phyloP scores from a whole-genome alignment of 2,888 invertebrate species.

The Trichogramma dendrolimi region DNA sequence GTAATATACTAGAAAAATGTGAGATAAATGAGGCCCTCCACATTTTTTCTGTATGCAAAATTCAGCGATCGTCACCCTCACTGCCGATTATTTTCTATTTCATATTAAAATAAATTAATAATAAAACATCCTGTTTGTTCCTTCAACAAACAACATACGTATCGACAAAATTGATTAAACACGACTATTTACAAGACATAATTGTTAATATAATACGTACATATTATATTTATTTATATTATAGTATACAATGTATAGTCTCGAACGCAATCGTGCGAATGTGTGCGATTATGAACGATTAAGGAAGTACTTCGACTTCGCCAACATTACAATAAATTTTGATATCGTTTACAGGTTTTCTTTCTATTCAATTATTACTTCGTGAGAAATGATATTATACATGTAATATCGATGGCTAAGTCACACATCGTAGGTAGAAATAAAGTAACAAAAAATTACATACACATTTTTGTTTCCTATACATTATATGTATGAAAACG shows the following conservation, averaged over 20 bases:
- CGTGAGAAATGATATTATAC: too few species aligned
- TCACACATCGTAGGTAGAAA: too few species aligned
- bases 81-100: constrained; percentile 8
- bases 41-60: too few species aligned
- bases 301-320: constrained; percentile 29
- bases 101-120: constrained; percentile 10
- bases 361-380: too few species aligned
- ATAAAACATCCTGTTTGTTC: constrained; percentile 32
- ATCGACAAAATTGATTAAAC: constrained; percentile 28
- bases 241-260: constrained; percentile 28
- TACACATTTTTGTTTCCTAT: too few species aligned
- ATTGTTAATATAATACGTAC: constrained; percentile 5
- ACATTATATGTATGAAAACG: too few species aligned
- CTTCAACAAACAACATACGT: constrained; percentile 28
- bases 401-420: too few species aligned
- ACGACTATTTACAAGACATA: constrained; percentile 30
- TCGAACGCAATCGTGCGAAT: constrained; percentile 29
- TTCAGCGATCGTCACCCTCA: constrained; percentile 7
- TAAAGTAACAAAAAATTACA: too few species aligned
- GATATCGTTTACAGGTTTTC: constrained; percentile 10
- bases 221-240: constrained; percentile 7
- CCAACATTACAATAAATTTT: constrained; percentile 20
- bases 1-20: constrained; percentile 27
- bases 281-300: constrained; percentile 29
- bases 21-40: constrained; percentile 12